Evolutionary conservation across 2,797 vertebrate species (phyloP).

Genomic region (Acanthis flammea): DNA sequence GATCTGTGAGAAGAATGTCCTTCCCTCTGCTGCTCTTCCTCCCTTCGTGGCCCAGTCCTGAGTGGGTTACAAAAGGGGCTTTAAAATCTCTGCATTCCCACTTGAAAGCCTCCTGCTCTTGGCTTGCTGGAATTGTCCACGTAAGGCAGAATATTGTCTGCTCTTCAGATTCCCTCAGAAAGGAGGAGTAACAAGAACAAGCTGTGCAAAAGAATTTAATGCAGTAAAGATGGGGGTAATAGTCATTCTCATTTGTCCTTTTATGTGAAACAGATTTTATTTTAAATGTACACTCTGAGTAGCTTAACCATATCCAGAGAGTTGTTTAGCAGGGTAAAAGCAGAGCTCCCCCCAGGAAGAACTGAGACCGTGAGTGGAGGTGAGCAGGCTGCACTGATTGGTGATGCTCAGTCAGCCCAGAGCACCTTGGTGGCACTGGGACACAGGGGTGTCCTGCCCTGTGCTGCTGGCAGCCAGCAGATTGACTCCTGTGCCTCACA

Average conservation of each 20-base stretch:
- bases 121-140: conserved; percentile 27
- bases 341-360: not conserved
- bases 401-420: not conserved
- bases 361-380: conserved; percentile 31
- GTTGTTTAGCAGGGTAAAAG: conserved; percentile 23
- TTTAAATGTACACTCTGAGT: conserved; percentile 65
- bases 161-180: conserved; percentile 52
- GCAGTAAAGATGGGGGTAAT: conserved; percentile 71
- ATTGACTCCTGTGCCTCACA: not conserved
- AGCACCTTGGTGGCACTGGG: not conserved
- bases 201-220: conserved; percentile 74
- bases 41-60: not conserved
- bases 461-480: not conserved
- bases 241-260: conserved; percentile 77
- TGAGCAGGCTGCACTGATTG: not conserved
- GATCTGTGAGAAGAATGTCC: not conserved
- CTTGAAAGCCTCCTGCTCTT: not conserved
- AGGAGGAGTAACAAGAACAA: conserved; percentile 75
- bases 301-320: conserved; percentile 71
- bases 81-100: not conserved
- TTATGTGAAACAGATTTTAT: conserved; percentile 81
- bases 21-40: not conserved
- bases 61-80: not conserved
- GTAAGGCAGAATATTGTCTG: conserved; percentile 50
- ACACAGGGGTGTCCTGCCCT: not conserved